Base-by-base conservation (phyloP, 2,888 invertebrate species). In the Diploptera punctata region DNA sequence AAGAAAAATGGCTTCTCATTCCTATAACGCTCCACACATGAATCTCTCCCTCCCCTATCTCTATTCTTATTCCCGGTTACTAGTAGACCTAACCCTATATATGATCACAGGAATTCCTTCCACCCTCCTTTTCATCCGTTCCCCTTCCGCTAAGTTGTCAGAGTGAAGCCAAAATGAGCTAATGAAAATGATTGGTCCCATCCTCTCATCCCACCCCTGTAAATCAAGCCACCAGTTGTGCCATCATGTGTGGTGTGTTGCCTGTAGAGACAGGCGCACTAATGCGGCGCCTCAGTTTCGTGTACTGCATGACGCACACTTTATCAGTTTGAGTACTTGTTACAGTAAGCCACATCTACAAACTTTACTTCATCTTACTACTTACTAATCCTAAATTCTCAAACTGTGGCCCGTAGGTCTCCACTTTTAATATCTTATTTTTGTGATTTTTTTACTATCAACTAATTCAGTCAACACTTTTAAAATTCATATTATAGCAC, bases 1-100 rank as follows among this genome's bases (percentile, higher is more conserved):
- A 74, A 74, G 74, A 74, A 74, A 74, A 74, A 74, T 74, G 67
- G 74, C 74, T 72, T 65, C 72, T 68, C 74, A 71, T 74, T 74
- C 62, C 68, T 61, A 29, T 65, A 49, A 54, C 74, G 21, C 24
- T 31, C 57, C 24, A 62, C 38, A 38, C 62, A 44, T 19, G 43
- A 44, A 24, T 44, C 62, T 38, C 26, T 26, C 31, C 52, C 16
- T n/a, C 26, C 21, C 26, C 7, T 33, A n/a, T n/a, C 26, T 33
- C 43, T 43, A 13, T 24, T 57, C 43, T 54, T 57, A 38, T 31
- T 31, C 31, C 57, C 57, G 13, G 29, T 29, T n/a, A n/a, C 57
- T 33, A 33, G 33, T 33, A 33, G 33, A 33, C 33, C 33, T 33
- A 9, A 3, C 57, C 31, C 57, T 57, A 57, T 57, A 57, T 57